These are phyloP conservation scores for Cancer borealis DNA, from an alignment of 2,888 invertebrate species.

Conservation along the genomic window DNA sequence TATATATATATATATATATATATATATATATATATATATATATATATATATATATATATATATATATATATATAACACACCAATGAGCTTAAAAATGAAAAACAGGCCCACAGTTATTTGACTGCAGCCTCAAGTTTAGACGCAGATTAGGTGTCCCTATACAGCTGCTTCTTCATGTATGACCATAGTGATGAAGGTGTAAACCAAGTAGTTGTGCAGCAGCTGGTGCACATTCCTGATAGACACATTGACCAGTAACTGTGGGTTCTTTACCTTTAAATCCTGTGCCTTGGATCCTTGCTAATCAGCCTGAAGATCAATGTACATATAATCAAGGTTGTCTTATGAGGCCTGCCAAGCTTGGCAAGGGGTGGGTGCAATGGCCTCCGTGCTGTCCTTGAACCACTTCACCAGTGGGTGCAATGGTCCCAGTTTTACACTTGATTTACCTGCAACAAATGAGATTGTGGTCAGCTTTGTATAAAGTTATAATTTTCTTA, in stretches of 20 bases:
- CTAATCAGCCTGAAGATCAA: background rate
- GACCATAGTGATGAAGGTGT: too few relatives aligned
- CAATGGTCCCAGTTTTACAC: conserved; percentile 36
- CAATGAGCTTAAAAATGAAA: background rate
- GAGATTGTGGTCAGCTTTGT: background rate
- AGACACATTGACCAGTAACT: conserved; percentile 32
- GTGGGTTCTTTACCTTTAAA: background rate
- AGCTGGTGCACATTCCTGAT: background rate
- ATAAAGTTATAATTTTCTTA: background rate
- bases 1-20: conserved; percentile 54
- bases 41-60: too few relatives aligned
- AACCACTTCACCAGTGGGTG: background rate
- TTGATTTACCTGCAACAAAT: background rate
- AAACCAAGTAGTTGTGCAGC: background rate
- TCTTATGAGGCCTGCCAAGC: background rate
- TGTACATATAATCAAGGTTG: background rate
- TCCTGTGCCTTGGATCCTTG: conserved; percentile 48
- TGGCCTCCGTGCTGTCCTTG: background rate
- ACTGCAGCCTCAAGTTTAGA: background rate
- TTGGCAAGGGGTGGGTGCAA: background rate
- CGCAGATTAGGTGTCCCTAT: too few relatives aligned
- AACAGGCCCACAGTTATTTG: background rate
- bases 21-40: too few relatives aligned
- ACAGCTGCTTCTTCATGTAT: too few relatives aligned
- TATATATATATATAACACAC: too few relatives aligned